A percentile compares a stretch with the other conserved stretches of the same genome.
These are phyloP conservation scores for Petaurus breviceps DNA, from an alignment of 2,113 vertebrate genomes.

Conservation along the genomic window DNA sequence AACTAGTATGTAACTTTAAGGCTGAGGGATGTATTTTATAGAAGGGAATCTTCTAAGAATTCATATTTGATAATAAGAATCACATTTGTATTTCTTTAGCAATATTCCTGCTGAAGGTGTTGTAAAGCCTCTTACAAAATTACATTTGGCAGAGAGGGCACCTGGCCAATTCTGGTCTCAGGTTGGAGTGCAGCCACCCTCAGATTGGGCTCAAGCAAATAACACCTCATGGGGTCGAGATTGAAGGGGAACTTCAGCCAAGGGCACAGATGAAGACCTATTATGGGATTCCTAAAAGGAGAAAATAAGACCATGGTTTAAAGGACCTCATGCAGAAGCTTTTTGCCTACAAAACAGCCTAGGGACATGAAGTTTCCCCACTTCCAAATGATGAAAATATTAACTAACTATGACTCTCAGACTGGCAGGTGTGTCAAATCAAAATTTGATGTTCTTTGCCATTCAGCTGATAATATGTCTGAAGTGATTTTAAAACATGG, in stretches of 20 bases:
- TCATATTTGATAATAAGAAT: neutral
- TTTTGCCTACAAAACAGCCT: neutral
- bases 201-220: conserved; percentile 22
- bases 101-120: conserved; percentile 45
- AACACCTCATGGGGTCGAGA: accelerated
- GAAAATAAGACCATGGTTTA: conserved; percentile 18
- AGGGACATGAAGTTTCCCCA: conserved; percentile 5
- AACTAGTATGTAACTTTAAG: conserved; percentile 26
- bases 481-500: conserved; percentile 40
- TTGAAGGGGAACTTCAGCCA: conserved; percentile 1
- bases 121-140: conserved; percentile 23
- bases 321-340: neutral
- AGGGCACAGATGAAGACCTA: neutral
- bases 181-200: neutral
- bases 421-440: conserved; percentile 41
- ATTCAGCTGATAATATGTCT: neutral
- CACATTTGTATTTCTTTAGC: neutral
- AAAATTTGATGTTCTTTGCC: conserved; percentile 11
- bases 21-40: conserved; percentile 15
- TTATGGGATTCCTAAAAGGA: conserved; percentile 28
- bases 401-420: conserved; percentile 33
- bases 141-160: conserved; percentile 11
- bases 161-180: neutral
- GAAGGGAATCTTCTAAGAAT: conserved; percentile 16
- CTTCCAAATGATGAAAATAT: conserved; percentile 39